Evolutionary conservation across 2,113 vertebrate species (phyloP).

Genomic region (Varanus salvator): DNA sequence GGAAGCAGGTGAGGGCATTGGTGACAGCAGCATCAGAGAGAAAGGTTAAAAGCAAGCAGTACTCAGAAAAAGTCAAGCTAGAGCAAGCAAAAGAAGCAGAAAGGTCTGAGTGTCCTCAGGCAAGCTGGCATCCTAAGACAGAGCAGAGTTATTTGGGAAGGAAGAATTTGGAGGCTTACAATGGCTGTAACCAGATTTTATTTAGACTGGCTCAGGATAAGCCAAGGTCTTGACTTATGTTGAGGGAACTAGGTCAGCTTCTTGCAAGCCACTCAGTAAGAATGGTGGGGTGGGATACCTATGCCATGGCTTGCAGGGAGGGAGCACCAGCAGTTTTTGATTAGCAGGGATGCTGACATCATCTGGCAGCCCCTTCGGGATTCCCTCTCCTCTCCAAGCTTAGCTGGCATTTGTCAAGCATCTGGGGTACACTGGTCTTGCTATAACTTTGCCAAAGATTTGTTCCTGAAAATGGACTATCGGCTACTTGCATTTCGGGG

Average conservation of each 20-base stretch:
- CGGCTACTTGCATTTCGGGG: too few relatives aligned
- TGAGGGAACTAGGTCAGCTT: neutral
- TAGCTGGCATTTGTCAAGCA: too few relatives aligned
- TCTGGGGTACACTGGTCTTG: too few relatives aligned
- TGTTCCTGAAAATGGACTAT: too few relatives aligned
- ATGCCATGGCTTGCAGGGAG: neutral
- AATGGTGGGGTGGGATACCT: neutral
- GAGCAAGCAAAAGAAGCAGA: neutral
- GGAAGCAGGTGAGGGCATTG: neutral
- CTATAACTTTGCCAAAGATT: neutral
- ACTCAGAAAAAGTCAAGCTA: neutral
- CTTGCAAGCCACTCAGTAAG: neutral
- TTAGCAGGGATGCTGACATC: too few relatives aligned
- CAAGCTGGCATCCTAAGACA: neutral
- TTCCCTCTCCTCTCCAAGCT: too few relatives aligned
- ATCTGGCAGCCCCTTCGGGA: too few relatives aligned
- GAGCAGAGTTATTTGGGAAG: neutral
- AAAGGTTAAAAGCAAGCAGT: neutral
- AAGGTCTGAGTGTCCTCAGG: neutral
- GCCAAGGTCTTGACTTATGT: neutral
- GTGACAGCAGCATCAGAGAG: neutral
- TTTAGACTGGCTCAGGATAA: neutral
- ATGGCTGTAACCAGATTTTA: neutral
- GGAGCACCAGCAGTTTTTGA: too few relatives aligned
- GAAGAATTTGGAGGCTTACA: neutral